A percentile compares a stretch with the other conserved stretches of the same genome.
Conservation (phyloP, 2,888 invertebrate species). For the Tanypteryx hageni region DNA sequence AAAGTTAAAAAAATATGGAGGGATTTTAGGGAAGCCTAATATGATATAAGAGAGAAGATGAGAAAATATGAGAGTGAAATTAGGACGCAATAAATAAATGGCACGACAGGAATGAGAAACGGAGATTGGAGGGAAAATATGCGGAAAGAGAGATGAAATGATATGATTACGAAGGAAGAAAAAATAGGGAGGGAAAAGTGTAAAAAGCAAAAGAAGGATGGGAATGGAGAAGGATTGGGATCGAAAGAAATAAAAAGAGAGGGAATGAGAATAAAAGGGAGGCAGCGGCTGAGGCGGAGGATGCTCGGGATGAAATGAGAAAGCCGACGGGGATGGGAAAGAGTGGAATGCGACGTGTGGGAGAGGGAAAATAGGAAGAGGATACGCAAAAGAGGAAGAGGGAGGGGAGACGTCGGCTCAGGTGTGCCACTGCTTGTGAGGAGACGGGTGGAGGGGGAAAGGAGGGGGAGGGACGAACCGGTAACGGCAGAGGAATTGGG, state of each 20-base stretch:
- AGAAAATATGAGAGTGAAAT: too few species aligned
- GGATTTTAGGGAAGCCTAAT: too few species aligned
- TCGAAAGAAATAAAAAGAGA: neutral
- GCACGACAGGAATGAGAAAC: too few species aligned
- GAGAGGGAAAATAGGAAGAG: neutral
- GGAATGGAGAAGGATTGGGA: neutral
- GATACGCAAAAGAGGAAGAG: neutral
- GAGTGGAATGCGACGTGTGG: neutral
- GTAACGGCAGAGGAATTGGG: slow-evolving; percentile 28
- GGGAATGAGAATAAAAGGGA: neutral
- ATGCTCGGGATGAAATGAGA: slow-evolving; percentile 11
- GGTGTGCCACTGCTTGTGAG: neutral
- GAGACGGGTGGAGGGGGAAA: neutral
- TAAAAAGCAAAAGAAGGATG: too few species aligned
- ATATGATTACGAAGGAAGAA: neutral
- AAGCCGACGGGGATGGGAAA: neutral
- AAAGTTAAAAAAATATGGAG: too few species aligned
- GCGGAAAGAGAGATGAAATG: neutral
- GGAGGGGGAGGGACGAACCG: slow-evolving; percentile 12
- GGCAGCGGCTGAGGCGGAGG: slow-evolving; percentile 12
- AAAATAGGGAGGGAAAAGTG: neutral
- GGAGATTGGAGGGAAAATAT: too few species aligned
- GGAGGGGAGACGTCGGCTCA: neutral
- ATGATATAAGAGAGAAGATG: too few species aligned
- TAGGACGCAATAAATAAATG: too few species aligned